These are phyloP conservation scores for Anguilla marmorata DNA, from an alignment of 2,797 vertebrate species.

Conservation along the genomic window DNA sequence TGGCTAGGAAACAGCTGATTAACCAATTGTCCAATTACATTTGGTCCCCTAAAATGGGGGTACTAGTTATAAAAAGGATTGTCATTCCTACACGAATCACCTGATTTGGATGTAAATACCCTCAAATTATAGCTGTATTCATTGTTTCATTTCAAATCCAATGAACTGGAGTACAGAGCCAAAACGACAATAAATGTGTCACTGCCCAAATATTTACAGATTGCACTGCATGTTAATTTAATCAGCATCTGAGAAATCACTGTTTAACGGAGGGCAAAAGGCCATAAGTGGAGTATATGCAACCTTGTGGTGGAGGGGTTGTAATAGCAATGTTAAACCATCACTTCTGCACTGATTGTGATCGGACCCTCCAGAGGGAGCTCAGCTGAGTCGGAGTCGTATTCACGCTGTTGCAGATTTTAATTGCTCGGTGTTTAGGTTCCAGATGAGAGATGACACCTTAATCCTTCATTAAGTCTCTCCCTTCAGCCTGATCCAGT, in stretches of 20 bases:
- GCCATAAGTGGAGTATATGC: background rate
- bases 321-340: background rate
- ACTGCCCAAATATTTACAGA: background rate
- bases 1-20: background rate
- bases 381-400: background rate
- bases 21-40: too few species aligned
- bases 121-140: background rate
- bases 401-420: conserved; percentile 11
- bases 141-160: background rate
- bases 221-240: background rate
- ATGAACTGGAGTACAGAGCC: background rate
- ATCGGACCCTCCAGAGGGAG: background rate
- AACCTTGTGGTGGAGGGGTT: background rate
- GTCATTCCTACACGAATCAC: too few species aligned
- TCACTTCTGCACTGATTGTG: background rate
- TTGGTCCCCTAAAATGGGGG: background rate
- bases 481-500: conserved; percentile 4
- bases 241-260: background rate
- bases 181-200: background rate
- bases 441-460: conserved; percentile 15
- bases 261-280: background rate
- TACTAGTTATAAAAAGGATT: background rate
- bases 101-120: too few species aligned
- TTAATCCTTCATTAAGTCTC: conserved; percentile 3
- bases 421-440: conserved; percentile 11